A percentile compares a stretch with the other conserved stretches of the same genome.
These are phyloP conservation scores for Hetaerina titia DNA, from an alignment of 2,888 invertebrate genomes.

Conservation along the genomic window DNA sequence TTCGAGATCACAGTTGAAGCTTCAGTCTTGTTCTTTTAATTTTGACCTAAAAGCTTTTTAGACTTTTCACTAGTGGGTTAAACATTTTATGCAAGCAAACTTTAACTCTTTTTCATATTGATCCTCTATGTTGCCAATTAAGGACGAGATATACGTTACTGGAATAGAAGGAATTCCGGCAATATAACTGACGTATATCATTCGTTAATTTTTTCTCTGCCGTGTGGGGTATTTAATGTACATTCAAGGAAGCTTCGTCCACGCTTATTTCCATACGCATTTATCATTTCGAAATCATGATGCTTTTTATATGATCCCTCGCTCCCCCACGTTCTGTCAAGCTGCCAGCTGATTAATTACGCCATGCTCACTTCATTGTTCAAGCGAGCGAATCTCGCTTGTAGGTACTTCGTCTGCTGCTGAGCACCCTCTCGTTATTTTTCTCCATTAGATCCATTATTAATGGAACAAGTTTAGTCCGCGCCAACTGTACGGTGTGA, in stretches of 20 bases:
- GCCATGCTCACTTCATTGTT: neutral
- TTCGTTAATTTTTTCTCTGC: neutral
- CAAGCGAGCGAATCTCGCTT: neutral
- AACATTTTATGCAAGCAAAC: too few relatives aligned
- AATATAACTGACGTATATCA: neutral
- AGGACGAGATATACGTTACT: too few relatives aligned
- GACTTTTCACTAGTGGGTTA: too few relatives aligned
- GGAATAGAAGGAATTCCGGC: neutral
- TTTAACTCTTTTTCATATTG: too few relatives aligned
- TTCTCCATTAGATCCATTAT: conserved; percentile 17
- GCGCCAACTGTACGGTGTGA: neutral
- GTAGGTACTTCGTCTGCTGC: neutral
- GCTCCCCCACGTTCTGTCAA: neutral
- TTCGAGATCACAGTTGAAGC: too few relatives aligned
- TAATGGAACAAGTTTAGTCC: conserved; percentile 17
- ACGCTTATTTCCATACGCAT: neutral
- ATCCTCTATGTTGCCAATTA: too few relatives aligned
- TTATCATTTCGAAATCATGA: conserved; percentile 4
- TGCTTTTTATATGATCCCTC: neutral
- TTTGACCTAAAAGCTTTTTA: too few relatives aligned
- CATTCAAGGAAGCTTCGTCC: neutral
- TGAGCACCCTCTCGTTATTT: neutral
- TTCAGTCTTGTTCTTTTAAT: too few relatives aligned
- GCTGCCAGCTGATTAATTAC: conserved; percentile 17
- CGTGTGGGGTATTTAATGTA: neutral